A percentile compares a stretch with the other conserved stretches of the same genome.
Conservation (phyloP, 2,888 invertebrate species). For the Petrophora chlorosata region DNA sequence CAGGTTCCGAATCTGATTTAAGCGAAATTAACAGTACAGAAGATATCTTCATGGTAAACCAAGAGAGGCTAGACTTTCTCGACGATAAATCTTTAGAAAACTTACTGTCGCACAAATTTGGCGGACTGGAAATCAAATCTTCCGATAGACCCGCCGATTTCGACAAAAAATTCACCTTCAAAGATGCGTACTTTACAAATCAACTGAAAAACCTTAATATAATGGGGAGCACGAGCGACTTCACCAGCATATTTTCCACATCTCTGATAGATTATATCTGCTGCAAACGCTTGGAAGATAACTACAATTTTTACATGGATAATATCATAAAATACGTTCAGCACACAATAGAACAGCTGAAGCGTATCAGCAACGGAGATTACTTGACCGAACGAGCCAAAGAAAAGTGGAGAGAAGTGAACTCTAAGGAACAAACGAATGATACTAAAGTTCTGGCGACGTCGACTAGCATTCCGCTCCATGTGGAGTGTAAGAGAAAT, state of each 20-base stretch:
- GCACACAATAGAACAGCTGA: slow-evolving; percentile 74
- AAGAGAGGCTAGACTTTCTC: slow-evolving; percentile 63
- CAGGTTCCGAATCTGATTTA: slow-evolving; percentile 61
- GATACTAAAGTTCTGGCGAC: slow-evolving; percentile 56
- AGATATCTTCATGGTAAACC: slow-evolving; percentile 60
- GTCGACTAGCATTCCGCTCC: slow-evolving; percentile 63
- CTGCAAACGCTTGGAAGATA: slow-evolving; percentile 68
- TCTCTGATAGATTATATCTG: slow-evolving; percentile 71
- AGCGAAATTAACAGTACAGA: slow-evolving; percentile 62
- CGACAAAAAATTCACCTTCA: slow-evolving; percentile 54
- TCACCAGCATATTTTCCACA: slow-evolving; percentile 54
- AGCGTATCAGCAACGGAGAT: slow-evolving; percentile 76
- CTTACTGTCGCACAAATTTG: slow-evolving; percentile 64
- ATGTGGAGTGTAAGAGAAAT: slow-evolving; percentile 53
- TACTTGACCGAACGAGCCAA: slow-evolving; percentile 72
- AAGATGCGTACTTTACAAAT: slow-evolving; percentile 59
- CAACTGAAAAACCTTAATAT: slow-evolving; percentile 54
- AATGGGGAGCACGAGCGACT: slow-evolving; percentile 42
- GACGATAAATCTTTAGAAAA: slow-evolving; percentile 55
- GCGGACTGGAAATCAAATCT: slow-evolving; percentile 55
- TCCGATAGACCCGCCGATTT: slow-evolving; percentile 49
- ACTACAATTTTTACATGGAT: slow-evolving; percentile 74
- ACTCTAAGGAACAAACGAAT: slow-evolving; percentile 32
- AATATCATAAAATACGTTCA: slow-evolving; percentile 70
- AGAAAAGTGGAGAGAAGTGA: slow-evolving; percentile 68